Percentiles rank a stretch among this genome's conserved stretches.
Conservation (phyloP, 2,797 vertebrate genomes). For the Pachyuromys duprasi region DNA sequence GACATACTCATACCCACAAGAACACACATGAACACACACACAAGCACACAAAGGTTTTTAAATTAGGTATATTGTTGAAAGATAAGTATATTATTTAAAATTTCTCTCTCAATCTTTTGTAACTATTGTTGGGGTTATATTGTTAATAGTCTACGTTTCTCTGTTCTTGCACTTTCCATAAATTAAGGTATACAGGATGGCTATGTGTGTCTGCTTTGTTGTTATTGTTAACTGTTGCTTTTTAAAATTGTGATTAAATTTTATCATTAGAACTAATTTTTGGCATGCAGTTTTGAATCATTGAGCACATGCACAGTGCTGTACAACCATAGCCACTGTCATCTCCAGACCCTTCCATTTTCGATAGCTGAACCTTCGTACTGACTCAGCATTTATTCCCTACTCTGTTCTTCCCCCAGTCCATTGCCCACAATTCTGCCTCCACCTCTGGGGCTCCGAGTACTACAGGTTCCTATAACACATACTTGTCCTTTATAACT, state of each 20-base stretch:
- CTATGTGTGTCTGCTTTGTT: background rate
- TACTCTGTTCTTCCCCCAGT: background rate
- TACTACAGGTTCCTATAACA: background rate
- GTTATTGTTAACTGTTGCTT: background rate
- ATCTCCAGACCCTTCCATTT: background rate
- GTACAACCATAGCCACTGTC: background rate
- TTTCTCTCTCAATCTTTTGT: background rate
- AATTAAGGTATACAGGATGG: background rate
- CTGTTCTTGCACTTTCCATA: background rate
- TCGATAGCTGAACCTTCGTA: background rate
- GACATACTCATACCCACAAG: background rate
- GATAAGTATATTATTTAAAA: background rate
- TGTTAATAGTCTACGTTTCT: background rate
- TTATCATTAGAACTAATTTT: background rate
- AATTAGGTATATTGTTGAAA: background rate
- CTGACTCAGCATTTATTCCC: background rate
- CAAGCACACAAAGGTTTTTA: background rate
- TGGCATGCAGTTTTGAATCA: background rate
- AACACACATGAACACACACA: background rate
- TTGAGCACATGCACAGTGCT: background rate
- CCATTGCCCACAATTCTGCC: background rate
- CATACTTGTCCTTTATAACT: background rate
- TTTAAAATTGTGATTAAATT: background rate
- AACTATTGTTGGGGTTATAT: background rate
- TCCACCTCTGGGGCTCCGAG: background rate